Evolutionary conservation across 1,140 invertebrate genomes (phyloP).

Genomic region (Trinorchestia longiramus): DNA sequence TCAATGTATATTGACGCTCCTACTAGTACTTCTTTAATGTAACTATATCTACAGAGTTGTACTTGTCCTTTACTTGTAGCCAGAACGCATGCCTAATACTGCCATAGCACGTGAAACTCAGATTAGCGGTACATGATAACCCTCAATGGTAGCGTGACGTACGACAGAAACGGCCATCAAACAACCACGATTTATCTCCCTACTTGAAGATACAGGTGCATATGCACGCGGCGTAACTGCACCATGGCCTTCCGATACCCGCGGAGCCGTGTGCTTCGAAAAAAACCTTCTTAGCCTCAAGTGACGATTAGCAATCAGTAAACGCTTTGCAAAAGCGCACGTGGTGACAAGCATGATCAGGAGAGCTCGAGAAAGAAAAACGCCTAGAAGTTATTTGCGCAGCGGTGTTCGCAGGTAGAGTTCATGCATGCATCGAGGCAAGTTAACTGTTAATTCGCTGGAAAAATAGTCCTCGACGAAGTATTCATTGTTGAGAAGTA

Average conservation of each 20-base stretch:
- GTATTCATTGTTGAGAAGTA: neutral
- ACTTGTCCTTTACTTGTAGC: neutral
- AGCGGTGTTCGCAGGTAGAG: neutral
- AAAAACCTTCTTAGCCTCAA: neutral
- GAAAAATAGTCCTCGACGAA: neutral
- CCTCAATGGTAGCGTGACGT: neutral
- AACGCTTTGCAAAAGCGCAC: neutral
- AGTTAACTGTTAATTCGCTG: neutral
- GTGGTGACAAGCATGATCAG: neutral
- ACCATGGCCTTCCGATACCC: neutral
- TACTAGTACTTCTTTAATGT: neutral
- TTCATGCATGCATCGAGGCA: neutral
- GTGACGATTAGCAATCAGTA: neutral
- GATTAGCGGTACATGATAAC: neutral
- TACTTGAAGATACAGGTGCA: neutral
- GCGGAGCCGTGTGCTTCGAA: neutral
- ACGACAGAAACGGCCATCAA: neutral
- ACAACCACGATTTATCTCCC: neutral
- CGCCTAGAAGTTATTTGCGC: neutral
- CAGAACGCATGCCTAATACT: neutral
- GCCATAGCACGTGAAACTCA: neutral
- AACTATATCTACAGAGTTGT: neutral
- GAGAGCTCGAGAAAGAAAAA: neutral
- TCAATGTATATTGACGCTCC: neutral
- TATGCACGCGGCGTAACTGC: neutral